Base-by-base conservation (phyloP, 2,797 vertebrate species). In the Oryzias dopingdopingensis region DNA sequence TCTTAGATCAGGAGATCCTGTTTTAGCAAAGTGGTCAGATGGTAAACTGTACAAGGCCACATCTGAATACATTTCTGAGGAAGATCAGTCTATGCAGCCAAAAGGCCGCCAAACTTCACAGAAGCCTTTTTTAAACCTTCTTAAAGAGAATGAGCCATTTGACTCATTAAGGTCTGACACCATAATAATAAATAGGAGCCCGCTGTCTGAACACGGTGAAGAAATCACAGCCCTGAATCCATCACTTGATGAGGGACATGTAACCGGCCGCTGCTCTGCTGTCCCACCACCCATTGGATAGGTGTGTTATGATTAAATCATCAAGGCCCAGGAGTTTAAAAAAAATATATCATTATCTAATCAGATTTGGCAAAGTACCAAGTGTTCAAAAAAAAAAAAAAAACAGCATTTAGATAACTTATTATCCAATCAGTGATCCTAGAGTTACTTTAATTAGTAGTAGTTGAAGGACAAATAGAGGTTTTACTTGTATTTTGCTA, bases 11-110 rank as follows among this genome's bases (percentile, higher is more conserved):
- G 43, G 43, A 44, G 43, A 44, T 44, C 43, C n/a, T 44, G 2
- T 44, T 17, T 44, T 44, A 44, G 43, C 43, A 44, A 44, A 17
- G 43, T 44, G 43, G 43, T 44, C 43, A 16, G 15, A 44, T 44
- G 43, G 43, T 44, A 44, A 44, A 44, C 18, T 44, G 17, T 44
- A 44, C 17, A 44, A 17, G 43, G 7, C 43, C 43, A 44, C 14
- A n/a, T n/a, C 18, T 8, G 43, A 44, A 44, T 44, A 44, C 18
- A 18, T 44, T 44, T 44, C 43, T n/a, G 15, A 17, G 43, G 15
- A 44, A 10, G 43, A 44, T 44, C 43, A 44, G 5, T 16, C 43
- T 44, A 17, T 18, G 43, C n/a, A 16, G 15, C 3, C n/a, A 42
- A n/a, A n/a, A 4, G 16, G 42, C 14, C 14, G 4, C 16, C 14